A percentile compares a stretch with the other conserved stretches of the same genome.
phyloP scores from a whole-genome alignment of 2,113 vertebrate species.

The Larimichthys polyactis region DNA sequence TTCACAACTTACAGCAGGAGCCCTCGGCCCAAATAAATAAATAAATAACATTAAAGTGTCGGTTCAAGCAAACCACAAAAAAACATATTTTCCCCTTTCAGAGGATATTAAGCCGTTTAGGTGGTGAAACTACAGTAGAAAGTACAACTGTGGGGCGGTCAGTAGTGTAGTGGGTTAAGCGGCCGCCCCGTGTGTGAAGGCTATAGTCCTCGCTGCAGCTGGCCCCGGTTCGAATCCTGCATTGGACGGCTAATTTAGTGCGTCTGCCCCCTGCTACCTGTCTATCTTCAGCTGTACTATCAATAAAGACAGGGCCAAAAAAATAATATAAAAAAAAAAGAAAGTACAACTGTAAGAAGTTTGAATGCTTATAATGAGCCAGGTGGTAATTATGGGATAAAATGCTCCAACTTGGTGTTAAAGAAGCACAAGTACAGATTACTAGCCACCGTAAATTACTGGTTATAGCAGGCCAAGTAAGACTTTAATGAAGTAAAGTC shows the following conservation, averaged over 20 bases:
- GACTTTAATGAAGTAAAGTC: neutral
- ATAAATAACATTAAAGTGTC: slow-evolving; percentile 40
- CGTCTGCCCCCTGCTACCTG: too few species aligned
- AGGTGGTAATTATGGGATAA: neutral
- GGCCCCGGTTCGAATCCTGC: too few species aligned
- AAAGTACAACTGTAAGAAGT: neutral
- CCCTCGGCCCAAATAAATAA: slow-evolving; percentile 27
- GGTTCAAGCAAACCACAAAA: slow-evolving; percentile 28
- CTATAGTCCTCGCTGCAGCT: too few species aligned
- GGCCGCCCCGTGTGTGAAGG: too few species aligned
- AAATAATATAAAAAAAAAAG: too few species aligned
- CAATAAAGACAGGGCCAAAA: too few species aligned
- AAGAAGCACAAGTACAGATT: neutral
- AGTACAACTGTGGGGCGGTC: neutral
- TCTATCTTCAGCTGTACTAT: too few species aligned
- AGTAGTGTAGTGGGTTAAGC: too few species aligned
- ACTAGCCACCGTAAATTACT: neutral
- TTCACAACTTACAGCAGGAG: neutral
- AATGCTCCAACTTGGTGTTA: neutral
- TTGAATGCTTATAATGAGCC: neutral
- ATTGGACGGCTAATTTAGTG: too few species aligned
- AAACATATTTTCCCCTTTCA: neutral
- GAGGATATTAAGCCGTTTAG: too few species aligned
- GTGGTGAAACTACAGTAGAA: too few species aligned
- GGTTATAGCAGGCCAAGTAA: neutral